phyloP scores from a whole-genome alignment of 1,140 invertebrate species.

The Cardiocondyla obscurior region DNA sequence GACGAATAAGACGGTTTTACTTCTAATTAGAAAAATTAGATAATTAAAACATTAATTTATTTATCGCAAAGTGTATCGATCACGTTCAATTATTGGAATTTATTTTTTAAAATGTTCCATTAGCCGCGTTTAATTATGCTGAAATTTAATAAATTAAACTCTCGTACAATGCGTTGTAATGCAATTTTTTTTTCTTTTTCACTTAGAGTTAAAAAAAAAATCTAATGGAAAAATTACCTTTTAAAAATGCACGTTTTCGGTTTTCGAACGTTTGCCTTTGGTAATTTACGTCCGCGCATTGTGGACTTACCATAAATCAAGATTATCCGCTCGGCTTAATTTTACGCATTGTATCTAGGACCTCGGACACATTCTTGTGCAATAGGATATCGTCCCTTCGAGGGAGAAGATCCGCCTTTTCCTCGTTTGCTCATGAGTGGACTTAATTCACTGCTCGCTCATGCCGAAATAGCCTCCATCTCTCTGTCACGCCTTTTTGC shows the following conservation, averaged over 20 bases:
- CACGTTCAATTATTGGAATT: background rate
- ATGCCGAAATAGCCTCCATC: slow-evolving; percentile 26
- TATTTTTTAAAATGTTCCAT: background rate
- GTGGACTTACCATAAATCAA: slow-evolving; percentile 24
- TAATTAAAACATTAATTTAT: background rate
- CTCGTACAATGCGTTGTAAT: background rate
- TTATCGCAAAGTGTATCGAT: background rate
- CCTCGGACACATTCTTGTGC: slow-evolving; percentile 55
- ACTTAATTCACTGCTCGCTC: slow-evolving; percentile 67
- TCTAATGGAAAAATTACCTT: background rate
- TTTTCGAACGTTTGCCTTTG: background rate
- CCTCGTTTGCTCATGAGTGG: slow-evolving; percentile 60
- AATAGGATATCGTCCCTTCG: slow-evolving; percentile 59
- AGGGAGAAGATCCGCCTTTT: slow-evolving; percentile 66
- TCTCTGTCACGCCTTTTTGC: slow-evolving; percentile 57
- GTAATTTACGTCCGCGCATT: background rate
- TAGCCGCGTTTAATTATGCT: background rate
- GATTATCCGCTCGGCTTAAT: slow-evolving; percentile 57
- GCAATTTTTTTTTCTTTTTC: background rate
- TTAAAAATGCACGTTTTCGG: background rate
- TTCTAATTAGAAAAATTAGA: background rate
- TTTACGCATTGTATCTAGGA: slow-evolving; percentile 66
- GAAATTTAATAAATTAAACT: background rate
- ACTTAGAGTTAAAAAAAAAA: background rate
- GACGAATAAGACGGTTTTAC: background rate